phyloP scores from a whole-genome alignment of 2,888 invertebrate species.

The Athripsodes cinereus region DNA sequence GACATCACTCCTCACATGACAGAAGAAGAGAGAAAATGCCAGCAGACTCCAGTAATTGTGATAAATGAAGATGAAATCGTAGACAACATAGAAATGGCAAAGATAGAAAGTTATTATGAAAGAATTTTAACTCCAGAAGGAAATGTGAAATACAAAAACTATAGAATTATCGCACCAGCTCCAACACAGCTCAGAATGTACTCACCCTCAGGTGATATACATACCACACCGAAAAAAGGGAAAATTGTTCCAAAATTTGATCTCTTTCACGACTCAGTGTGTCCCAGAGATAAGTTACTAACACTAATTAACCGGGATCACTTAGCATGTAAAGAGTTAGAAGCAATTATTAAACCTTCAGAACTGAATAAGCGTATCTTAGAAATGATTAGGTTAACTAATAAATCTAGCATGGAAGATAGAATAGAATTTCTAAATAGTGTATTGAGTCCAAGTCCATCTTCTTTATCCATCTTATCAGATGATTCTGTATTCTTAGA shows the following conservation, averaged over 20 bases:
- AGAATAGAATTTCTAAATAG: constrained; percentile 36
- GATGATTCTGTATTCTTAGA: constrained; percentile 26
- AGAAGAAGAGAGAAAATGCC: constrained; percentile 23
- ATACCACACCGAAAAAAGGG: constrained; percentile 39
- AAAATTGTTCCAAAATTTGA: constrained; percentile 42
- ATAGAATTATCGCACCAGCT: constrained; percentile 38
- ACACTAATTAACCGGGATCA: constrained; percentile 42
- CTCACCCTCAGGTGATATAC: constrained; percentile 40
- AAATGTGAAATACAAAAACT: constrained; percentile 41
- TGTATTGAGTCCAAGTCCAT: constrained; percentile 39
- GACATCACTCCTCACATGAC: neutral
- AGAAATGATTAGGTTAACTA: constrained; percentile 18
- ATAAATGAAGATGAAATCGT: constrained; percentile 40
- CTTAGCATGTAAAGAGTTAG: constrained; percentile 41
- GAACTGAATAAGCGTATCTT: constrained; percentile 34
- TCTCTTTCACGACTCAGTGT: constrained; percentile 36
- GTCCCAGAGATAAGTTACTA: constrained; percentile 41
- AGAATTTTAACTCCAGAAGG: constrained; percentile 38
- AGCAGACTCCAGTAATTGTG: constrained; percentile 30
- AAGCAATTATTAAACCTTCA: constrained; percentile 43
- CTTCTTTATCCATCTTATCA: constrained; percentile 31
- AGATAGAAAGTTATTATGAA: constrained; percentile 34
- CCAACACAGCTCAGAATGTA: constrained; percentile 36
- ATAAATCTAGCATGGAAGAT: constrained; percentile 23
- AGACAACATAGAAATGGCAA: constrained; percentile 28